These are phyloP conservation scores for Cyclina sinensis DNA, from an alignment of 1,140 invertebrate genomes.

Conservation along the genomic window DNA sequence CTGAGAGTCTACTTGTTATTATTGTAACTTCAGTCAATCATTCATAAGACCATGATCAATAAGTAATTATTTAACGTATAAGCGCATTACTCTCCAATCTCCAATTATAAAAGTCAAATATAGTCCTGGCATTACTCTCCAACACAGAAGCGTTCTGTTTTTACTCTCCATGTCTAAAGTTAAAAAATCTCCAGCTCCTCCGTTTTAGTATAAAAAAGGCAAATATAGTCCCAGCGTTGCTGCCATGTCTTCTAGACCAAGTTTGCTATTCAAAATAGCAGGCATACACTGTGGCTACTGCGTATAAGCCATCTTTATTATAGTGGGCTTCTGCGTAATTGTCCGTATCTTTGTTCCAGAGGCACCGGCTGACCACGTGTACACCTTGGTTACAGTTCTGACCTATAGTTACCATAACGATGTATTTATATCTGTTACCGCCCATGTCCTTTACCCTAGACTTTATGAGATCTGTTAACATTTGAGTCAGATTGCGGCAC, in stretches of 20 bases:
- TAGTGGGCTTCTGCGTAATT: constrained; percentile 79
- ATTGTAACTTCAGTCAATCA: not conserved
- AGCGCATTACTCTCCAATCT: constrained; percentile 2
- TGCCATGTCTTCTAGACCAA: too few relatives aligned
- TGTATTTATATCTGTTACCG: constrained; percentile 79
- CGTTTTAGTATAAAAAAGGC: not conserved
- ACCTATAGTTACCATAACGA: constrained; percentile 80
- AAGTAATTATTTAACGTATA: not conserved
- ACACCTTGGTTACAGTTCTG: constrained; percentile 80
- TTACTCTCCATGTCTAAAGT: too few relatives aligned
- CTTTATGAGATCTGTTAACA: constrained; percentile 79
- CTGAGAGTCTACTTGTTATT: not conserved
- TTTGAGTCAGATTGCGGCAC: constrained; percentile 73
- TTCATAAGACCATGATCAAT: constrained; percentile 5
- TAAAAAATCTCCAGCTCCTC: too few relatives aligned
- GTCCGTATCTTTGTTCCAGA: constrained; percentile 83
- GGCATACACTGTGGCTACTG: constrained; percentile 81
- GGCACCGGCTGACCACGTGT: constrained; percentile 77
- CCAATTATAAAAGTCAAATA: not conserved
- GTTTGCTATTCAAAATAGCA: constrained; percentile 80
- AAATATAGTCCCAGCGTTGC: too few relatives aligned
- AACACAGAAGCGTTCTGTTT: too few relatives aligned
- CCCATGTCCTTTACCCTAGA: constrained; percentile 77
- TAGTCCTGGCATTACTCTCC: too few relatives aligned
- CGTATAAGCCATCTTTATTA: constrained; percentile 78